Conservation (phyloP, 1,140 invertebrate genomes). For the Andrena cerasifolii region DNA sequence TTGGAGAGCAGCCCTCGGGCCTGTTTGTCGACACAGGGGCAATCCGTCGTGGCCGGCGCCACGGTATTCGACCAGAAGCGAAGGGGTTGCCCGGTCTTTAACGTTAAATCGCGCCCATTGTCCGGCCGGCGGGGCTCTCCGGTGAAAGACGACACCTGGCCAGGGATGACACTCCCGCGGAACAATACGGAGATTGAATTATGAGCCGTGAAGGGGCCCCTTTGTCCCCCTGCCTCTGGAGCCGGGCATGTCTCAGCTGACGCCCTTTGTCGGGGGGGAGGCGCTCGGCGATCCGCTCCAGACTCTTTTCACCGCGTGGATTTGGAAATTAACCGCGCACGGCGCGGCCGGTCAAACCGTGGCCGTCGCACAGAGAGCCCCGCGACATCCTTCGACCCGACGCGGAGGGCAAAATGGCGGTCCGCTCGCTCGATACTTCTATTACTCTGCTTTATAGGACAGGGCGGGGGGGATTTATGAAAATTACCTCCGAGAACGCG, state of each 20-base stretch:
- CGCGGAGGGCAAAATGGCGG: background rate
- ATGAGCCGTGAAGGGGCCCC: slow-evolving; percentile 11
- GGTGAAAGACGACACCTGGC: slow-evolving; percentile 23
- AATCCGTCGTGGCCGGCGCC: background rate
- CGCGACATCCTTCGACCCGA: too few relatives aligned
- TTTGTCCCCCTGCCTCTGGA: slow-evolving; percentile 13
- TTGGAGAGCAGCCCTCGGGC: background rate
- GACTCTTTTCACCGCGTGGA: background rate
- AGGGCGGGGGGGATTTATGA: background rate
- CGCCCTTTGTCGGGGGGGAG: slow-evolving; percentile 13
- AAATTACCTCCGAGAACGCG: background rate
- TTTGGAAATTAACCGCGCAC: background rate
- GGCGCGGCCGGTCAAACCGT: too few relatives aligned
- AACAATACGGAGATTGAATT: slow-evolving; percentile 52
- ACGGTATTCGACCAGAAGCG: background rate
- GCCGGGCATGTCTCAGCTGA: background rate
- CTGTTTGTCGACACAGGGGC: background rate
- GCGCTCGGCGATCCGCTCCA: slow-evolving; percentile 2
- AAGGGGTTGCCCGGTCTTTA: background rate
- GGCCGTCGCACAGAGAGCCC: too few relatives aligned
- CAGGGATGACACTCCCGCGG: slow-evolving; percentile 13
- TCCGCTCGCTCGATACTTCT: background rate
- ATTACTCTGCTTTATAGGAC: background rate
- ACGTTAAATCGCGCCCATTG: slow-evolving; percentile 28
- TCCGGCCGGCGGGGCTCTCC: background rate